phyloP scores from a whole-genome alignment of 2,113 vertebrate species.

The Cebus imitator region DNA sequence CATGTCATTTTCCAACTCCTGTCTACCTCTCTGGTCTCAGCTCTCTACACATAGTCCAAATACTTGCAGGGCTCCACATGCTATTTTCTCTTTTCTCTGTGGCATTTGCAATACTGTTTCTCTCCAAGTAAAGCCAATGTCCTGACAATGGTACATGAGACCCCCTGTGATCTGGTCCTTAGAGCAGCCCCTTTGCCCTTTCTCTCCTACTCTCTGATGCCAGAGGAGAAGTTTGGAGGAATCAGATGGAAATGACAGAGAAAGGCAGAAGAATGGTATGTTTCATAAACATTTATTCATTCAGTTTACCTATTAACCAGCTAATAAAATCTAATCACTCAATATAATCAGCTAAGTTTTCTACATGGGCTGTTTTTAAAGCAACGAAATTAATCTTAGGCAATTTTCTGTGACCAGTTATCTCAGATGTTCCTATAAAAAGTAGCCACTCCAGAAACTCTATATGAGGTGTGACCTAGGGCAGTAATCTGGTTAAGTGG shows the following conservation, averaged over 20 bases:
- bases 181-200: neutral
- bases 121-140: neutral
- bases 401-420: neutral
- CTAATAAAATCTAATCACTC: neutral
- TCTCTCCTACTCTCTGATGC: neutral
- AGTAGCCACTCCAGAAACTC: neutral
- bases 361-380: neutral
- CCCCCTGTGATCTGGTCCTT: neutral
- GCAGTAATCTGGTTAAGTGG: neutral
- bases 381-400: neutral
- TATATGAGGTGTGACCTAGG: no score
- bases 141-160: accelerated
- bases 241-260: neutral
- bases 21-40: neutral
- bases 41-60: neutral
- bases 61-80: neutral
- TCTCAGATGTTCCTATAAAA: neutral
- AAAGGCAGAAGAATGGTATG: neutral
- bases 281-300: neutral
- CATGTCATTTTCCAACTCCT: neutral
- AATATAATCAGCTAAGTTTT: neutral
- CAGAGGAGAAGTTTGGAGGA: neutral
- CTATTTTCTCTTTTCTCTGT: neutral
- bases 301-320: neutral
- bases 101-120: neutral